Evolutionary conservation across 2,797 vertebrate genomes (phyloP), one percentile per base, ranked within the genome.

Genomic region (Coranthus polyacanthus): DNA sequence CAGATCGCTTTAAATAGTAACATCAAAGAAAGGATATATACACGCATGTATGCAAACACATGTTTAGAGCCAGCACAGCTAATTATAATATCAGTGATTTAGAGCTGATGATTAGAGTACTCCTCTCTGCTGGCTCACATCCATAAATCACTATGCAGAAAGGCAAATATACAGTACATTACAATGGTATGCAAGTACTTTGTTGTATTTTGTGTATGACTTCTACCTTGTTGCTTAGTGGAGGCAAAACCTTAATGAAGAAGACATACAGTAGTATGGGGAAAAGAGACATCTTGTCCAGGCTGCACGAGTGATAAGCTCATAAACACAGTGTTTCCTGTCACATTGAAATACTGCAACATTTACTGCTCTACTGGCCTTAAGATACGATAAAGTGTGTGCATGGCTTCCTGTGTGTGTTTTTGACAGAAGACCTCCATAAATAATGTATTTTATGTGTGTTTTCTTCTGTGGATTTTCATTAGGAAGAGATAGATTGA

Each of bases 311-410:
- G 73, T n/a, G 54, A 79, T 83, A 72, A 81, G 81, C 69, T 66
- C 72, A 83, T 68, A 86, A 83, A 87, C 67, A 78, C 72, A 68
- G 64, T 68, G 68, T 76, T 75, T 68, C 53, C 59, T 85, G 80
- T 83, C 81, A 81, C 52, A 13, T 54, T 83, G 75, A 89, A 85
- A 83, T 87, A 89, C 79, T 67, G 72, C 83, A 73, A 73, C 81
- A 72, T 81, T 86, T 85, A 79, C 72, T 12, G 68, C 78, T 79
- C 66, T 78, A 68, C 71, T 61, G 20, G 71, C 57, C 65, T 47
- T 56, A 58, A 76, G 78, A 81, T 72, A 74, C 39, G 15, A 53
- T 38, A 61, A 59, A 41, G 37, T 68, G 53, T 68, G 45, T 44
- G 53, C n/a, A 4, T 18, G 42, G 57, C 56, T 76, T 55, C 46